Conservation (phyloP, 2,888 invertebrate genomes). For the Amiota minor region DNA sequence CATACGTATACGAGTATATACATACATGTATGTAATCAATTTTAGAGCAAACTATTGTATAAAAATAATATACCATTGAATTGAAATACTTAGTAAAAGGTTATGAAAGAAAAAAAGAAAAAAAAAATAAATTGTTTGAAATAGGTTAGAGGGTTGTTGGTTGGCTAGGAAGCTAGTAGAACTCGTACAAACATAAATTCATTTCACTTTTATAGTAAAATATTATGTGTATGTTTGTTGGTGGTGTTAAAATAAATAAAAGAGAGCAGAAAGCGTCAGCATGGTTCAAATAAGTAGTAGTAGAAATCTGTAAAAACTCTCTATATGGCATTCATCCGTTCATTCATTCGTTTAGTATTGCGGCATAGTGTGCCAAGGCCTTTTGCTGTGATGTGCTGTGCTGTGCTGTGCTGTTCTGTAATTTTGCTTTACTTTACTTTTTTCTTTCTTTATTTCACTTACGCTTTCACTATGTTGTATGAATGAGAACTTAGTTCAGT, state of each 20-base stretch:
- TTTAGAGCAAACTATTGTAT: no score
- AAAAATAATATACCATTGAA: no score
- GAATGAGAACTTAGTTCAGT: no score
- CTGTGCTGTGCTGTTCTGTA: not conserved
- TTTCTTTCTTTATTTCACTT: no score
- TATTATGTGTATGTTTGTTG: not conserved
- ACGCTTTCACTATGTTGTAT: no score
- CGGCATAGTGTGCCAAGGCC: constrained; percentile 14
- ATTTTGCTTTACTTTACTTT: not conserved
- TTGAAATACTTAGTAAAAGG: no score
- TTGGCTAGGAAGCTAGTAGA: not conserved
- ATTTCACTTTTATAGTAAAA: no score
- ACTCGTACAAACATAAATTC: not conserved
- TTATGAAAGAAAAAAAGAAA: no score
- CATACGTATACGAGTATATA: no score
- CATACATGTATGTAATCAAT: no score
- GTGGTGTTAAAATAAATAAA: not conserved
- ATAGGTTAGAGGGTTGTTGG: not conserved
- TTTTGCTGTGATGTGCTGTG: not conserved
- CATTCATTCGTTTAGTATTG: constrained; percentile 4
- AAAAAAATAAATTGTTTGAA: no score
- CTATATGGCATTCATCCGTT: constrained; percentile 12
- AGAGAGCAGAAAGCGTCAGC: not conserved
- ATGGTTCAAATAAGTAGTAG: not conserved
- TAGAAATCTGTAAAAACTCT: constrained; percentile 11